Conservation (phyloP, 2,113 vertebrate species). For the Caranx ignobilis region DNA sequence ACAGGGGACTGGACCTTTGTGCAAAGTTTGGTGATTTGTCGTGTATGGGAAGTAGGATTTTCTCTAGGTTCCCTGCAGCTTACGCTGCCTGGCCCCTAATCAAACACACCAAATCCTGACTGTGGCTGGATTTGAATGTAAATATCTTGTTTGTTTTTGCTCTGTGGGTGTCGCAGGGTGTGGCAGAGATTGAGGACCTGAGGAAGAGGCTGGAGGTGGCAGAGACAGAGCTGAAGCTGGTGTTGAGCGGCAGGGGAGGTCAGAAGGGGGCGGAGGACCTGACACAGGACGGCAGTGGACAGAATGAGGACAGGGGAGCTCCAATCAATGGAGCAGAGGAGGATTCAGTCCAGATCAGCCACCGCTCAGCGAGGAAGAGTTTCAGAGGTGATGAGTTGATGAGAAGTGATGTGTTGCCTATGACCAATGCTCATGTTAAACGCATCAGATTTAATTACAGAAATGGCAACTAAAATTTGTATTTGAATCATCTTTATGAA, state of each 20-base stretch:
- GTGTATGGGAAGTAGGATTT: too few relatives aligned
- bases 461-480: neutral
- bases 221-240: constrained; percentile 66
- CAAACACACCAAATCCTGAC: neutral
- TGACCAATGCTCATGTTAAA: neutral
- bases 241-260: constrained; percentile 41
- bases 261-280: constrained; percentile 24
- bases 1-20: too few relatives aligned
- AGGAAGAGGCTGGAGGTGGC: constrained; percentile 63
- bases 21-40: too few relatives aligned
- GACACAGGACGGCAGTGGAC: neutral
- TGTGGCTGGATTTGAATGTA: neutral
- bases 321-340: neutral
- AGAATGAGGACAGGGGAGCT: neutral
- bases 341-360: constrained; percentile 8
- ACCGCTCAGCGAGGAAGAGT: constrained; percentile 45
- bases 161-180: constrained; percentile 53
- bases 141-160: neutral
- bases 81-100: too few relatives aligned
- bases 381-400: constrained; percentile 41
- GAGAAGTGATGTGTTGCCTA: too few relatives aligned
- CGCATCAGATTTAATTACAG: neutral
- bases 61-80: too few relatives aligned
- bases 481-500: too few relatives aligned
- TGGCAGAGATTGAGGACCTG: constrained; percentile 59